Evolutionary conservation across 2,888 invertebrate species (phyloP).

Genomic region (Diarsia dahlii): DNA sequence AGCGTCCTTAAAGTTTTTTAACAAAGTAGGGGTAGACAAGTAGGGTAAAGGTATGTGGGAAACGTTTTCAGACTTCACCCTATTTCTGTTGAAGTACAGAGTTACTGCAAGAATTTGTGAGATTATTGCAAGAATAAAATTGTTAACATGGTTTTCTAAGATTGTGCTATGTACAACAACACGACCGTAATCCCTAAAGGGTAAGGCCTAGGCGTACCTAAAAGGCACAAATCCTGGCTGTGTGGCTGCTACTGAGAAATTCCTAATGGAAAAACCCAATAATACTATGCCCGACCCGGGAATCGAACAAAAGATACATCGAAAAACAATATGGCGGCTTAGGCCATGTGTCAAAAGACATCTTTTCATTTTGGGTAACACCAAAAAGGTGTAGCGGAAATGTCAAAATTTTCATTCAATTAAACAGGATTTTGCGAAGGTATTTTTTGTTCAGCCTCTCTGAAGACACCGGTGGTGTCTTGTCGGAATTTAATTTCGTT

Average conservation of each 20-base stretch:
- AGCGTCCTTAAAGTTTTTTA: constrained; percentile 24
- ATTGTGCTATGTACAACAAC: too few relatives aligned
- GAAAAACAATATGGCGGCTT: too few relatives aligned
- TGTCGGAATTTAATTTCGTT: constrained; percentile 76
- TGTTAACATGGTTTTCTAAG: too few relatives aligned
- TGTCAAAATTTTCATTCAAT: constrained; percentile 71
- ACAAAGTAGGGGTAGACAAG: constrained; percentile 10
- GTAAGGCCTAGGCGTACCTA: too few relatives aligned
- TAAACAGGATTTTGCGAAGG: constrained; percentile 63
- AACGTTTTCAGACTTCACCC: constrained; percentile 1
- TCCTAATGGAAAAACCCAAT: too few relatives aligned
- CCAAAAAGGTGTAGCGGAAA: constrained; percentile 59
- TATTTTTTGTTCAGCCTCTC: constrained; percentile 68
- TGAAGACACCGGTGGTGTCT: constrained; percentile 54
- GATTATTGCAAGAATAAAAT: too few relatives aligned
- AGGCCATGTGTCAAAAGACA: too few relatives aligned
- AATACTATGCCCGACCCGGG: too few relatives aligned
- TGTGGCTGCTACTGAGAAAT: too few relatives aligned
- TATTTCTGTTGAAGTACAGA: constrained; percentile 26
- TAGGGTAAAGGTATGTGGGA: neutral
- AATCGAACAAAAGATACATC: too few relatives aligned
- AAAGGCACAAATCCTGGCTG: too few relatives aligned
- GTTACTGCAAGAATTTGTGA: neutral
- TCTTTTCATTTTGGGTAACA: constrained; percentile 35
- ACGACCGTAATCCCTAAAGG: too few relatives aligned